Conservation (phyloP, 2,113 vertebrate genomes). For the Ascaphus truei region DNA sequence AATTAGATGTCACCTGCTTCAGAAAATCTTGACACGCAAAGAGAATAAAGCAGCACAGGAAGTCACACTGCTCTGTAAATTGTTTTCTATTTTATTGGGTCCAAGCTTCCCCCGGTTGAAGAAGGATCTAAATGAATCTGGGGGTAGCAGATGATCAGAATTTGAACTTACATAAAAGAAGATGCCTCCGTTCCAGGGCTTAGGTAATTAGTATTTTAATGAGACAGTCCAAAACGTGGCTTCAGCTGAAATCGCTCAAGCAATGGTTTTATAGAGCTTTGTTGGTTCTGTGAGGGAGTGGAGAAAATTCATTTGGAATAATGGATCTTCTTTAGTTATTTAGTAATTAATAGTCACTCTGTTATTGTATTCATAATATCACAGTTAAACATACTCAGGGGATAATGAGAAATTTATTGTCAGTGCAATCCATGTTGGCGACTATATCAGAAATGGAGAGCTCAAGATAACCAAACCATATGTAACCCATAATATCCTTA, state of each 20-base stretch:
- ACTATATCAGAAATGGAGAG: not conserved
- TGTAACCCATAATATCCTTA: not conserved
- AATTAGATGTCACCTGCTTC: constrained; percentile 38
- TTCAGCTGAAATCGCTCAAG: not conserved
- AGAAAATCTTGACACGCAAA: constrained; percentile 15
- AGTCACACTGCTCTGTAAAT: not conserved
- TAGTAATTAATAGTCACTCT: too few relatives aligned
- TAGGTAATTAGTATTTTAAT: not conserved
- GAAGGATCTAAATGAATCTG: not conserved
- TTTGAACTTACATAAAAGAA: not conserved
- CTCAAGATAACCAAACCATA: not conserved
- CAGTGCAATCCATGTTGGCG: not conserved
- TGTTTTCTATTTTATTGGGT: not conserved
- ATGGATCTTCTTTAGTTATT: not conserved
- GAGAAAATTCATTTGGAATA: not conserved
- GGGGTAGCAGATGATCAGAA: not conserved
- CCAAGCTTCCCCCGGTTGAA: not conserved
- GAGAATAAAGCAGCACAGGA: not conserved
- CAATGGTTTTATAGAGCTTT: not conserved
- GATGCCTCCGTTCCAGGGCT: not conserved
- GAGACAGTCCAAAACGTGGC: not conserved
- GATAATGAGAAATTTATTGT: not conserved
- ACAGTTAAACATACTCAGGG: not conserved
- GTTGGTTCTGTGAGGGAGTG: not conserved
- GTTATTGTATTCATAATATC: not conserved